phyloP scores from a whole-genome alignment of 2,888 invertebrate genomes.

The Mesorhabditis spiculigera region DNA sequence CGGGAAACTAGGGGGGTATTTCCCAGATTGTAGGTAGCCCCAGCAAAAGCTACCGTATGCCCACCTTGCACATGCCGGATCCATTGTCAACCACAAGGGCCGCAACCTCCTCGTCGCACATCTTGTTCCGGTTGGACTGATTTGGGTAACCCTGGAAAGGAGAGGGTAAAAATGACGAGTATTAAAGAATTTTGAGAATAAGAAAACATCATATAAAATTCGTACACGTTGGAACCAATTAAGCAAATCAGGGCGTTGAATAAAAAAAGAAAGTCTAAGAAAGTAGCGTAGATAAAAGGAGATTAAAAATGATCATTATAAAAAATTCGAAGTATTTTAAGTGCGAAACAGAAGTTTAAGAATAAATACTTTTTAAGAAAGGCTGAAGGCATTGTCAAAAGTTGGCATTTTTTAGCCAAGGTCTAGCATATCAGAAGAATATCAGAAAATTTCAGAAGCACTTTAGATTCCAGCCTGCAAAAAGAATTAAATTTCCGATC shows the following conservation, averaged over 20 bases:
- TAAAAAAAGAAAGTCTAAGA: neutral
- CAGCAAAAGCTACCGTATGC: neutral
- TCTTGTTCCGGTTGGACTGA: neutral
- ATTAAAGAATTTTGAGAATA: neutral
- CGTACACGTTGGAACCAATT: neutral
- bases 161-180: neutral
- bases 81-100: constrained; percentile 71
- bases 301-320: no score
- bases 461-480: no score
- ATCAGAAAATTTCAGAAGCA: no score
- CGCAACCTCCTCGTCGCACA: constrained; percentile 82
- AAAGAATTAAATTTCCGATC: no score
- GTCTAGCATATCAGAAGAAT: no score
- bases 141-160: neutral
- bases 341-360: no score
- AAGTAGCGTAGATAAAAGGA: no score
- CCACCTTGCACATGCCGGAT: constrained; percentile 68
- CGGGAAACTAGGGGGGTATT: neutral
- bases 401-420: no score
- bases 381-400: no score
- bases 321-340: no score
- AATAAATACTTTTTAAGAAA: no score
- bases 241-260: neutral
- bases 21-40: neutral
- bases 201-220: neutral